Conservation (phyloP, 2,113 vertebrate genomes). For the Condylura cristata region DNA sequence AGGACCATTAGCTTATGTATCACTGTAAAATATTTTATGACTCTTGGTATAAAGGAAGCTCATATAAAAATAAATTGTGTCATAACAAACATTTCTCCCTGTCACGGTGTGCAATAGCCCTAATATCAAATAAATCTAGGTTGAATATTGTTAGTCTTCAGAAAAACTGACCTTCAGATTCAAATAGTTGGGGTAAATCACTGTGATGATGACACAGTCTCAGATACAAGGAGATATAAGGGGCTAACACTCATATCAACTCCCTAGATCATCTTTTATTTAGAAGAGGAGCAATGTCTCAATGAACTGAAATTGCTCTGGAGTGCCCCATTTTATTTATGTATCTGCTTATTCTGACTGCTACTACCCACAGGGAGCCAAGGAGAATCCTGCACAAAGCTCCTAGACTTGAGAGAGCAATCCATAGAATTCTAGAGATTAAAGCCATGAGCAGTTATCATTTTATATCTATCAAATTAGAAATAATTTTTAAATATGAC, state of each 20-base stretch:
- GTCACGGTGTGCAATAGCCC: slow-evolving; percentile 60
- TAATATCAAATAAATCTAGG: slow-evolving; percentile 67
- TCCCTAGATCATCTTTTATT: slow-evolving; percentile 76
- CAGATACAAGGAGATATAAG: slow-evolving; percentile 70
- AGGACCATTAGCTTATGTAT: slow-evolving; percentile 75
- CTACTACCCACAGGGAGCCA: not conserved
- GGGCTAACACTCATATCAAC: slow-evolving; percentile 49
- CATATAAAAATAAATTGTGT: slow-evolving; percentile 75
- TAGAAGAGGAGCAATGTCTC: slow-evolving; percentile 75
- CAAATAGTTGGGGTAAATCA: slow-evolving; percentile 66
- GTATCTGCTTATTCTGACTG: not conserved
- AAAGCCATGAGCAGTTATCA: slow-evolving; percentile 34
- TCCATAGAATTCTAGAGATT: not conserved
- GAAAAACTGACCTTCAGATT: slow-evolving; percentile 70
- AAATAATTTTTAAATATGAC: slow-evolving; percentile 27
- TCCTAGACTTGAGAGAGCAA: not conserved
- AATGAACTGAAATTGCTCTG: slow-evolving; percentile 74
- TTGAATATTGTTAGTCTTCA: slow-evolving; percentile 62
- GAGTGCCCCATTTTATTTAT: slow-evolving; percentile 26
- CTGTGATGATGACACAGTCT: slow-evolving; percentile 58
- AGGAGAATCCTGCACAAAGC: not conserved
- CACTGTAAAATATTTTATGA: slow-evolving; percentile 73
- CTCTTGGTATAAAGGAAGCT: slow-evolving; percentile 61
- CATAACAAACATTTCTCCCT: slow-evolving; percentile 44
- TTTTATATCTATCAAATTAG: slow-evolving; percentile 51